Conservation (phyloP, 2,888 invertebrate genomes). For the Hirtodrosophila cameraria region DNA sequence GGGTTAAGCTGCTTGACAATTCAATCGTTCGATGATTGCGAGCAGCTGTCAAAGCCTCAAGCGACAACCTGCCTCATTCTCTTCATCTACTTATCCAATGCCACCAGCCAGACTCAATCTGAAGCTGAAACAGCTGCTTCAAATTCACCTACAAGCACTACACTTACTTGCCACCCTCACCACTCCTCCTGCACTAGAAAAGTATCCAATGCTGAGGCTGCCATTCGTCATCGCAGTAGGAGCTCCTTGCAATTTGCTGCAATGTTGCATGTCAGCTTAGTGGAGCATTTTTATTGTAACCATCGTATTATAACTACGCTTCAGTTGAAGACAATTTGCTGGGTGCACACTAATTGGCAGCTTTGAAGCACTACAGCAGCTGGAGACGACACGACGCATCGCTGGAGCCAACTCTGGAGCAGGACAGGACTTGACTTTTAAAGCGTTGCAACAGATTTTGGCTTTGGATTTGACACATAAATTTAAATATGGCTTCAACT, state of each 20-base stretch:
- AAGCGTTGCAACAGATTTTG: slow-evolving; percentile 31
- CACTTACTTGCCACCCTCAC: background rate
- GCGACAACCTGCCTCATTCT: slow-evolving; percentile 24
- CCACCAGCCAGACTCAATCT: background rate
- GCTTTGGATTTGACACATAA: slow-evolving; percentile 49
- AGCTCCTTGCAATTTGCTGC: slow-evolving; percentile 68
- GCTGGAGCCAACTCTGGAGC: slow-evolving; percentile 14
- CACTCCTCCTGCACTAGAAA: no score
- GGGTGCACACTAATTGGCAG: slow-evolving; percentile 69
- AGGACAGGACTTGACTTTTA: slow-evolving; percentile 33
- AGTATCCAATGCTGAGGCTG: slow-evolving; percentile 1
- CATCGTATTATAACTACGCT: slow-evolving; percentile 63
- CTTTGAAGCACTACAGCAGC: slow-evolving; percentile 10
- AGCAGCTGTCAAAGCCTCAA: slow-evolving; percentile 58
- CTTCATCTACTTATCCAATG: background rate
- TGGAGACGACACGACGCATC: no score
- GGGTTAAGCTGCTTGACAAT: slow-evolving; percentile 58
- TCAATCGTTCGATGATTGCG: slow-evolving; percentile 51
- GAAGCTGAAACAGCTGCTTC: slow-evolving; percentile 7
- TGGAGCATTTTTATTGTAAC: slow-evolving; percentile 64
- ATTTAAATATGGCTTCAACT: slow-evolving; percentile 60
- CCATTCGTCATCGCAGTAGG: slow-evolving; percentile 59
- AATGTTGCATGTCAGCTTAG: slow-evolving; percentile 79
- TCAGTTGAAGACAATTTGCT: slow-evolving; percentile 56
- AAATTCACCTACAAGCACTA: slow-evolving; percentile 2